Evolutionary conservation across 2,888 invertebrate genomes (phyloP).

Genomic region (Camponotus fellah): DNA sequence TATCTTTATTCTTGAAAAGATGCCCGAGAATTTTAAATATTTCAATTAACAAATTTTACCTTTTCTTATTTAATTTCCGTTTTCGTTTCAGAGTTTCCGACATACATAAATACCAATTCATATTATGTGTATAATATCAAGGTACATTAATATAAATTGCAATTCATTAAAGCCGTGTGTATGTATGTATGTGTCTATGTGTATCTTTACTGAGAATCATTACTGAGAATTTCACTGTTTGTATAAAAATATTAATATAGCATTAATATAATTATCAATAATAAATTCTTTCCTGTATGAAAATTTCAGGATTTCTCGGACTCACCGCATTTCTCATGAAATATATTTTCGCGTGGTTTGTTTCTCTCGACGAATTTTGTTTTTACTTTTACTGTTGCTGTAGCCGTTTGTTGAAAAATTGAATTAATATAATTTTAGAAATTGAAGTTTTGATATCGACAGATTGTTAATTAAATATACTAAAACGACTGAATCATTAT

Average conservation of each 20-base stretch:
- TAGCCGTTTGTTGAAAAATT: constrained; percentile 4
- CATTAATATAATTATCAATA: neutral
- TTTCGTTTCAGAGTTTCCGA: neutral
- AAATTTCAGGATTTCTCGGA: neutral
- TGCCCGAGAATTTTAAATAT: constrained; percentile 19
- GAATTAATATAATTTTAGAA: constrained; percentile 6
- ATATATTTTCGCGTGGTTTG: neutral
- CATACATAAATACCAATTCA: constrained; percentile 13
- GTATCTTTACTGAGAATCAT: neutral
- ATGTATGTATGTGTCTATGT: neutral
- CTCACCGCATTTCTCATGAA: neutral
- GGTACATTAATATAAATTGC: neutral
- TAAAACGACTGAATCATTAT: neutral
- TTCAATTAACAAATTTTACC: neutral
- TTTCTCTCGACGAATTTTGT: neutral
- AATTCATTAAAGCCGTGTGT: neutral
- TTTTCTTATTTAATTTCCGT: neutral
- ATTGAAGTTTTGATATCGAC: constrained; percentile 16
- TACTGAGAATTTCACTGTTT: neutral
- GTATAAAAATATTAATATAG: neutral
- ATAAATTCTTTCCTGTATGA: neutral
- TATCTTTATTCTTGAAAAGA: neutral
- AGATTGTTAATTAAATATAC: neutral
- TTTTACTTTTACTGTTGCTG: constrained; percentile 2
- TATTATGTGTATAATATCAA: neutral